Evolutionary conservation across 1,140 invertebrate genomes (phyloP), one percentile per base, ranked within the genome.

Genomic region (Papilio polyxenes): DNA sequence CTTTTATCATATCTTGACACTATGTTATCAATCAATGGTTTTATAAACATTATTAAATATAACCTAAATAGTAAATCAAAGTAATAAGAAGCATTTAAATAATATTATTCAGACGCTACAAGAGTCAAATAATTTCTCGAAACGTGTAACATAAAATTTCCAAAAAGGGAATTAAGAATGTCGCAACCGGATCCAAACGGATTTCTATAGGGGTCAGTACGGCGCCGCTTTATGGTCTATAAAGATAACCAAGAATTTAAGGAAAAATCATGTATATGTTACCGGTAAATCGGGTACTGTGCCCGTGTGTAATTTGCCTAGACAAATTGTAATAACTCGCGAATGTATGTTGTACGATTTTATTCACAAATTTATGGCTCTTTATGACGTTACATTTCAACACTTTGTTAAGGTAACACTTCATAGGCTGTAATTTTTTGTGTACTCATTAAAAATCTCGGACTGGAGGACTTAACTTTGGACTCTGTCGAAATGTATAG

Each of bases 221-320:
- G 65, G 31, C 65, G 65, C 65, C 65, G 31, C 65, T 72, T 72
- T 72, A 72, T 72, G 65, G 65, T 72, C 65, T 72, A 72, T 72
- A 72, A 72, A 72, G 65, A 72, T 72, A 72, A 72, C 62, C 23
- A 65, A 65, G 23, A 62, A 65, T 11, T 72, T 40, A 15, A 20
- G 37, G 65, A 23, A 72, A 69, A 72, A 72, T 72, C 31, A 72
- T 37, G 65, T 72, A 69, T 72, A 4, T 37, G 23, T 17, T 2
- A 59, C 56, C 56, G 56, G 56, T 0, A 59, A n/a, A 59, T 20
- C 56, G 2, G 1, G 56, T 20, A 59, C n/a, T 2, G n/a, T 17
- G 56, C 7, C 56, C 17, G 9, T 20, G n/a, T n/a, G 17, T 59
- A 59, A 59, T 59, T 9, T 20, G n/a, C n/a, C n/a, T 20, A 20